Evolutionary conservation across 1,140 invertebrate species (phyloP), one percentile per base, ranked within the genome.

Genomic region (Ylistrum balloti): DNA sequence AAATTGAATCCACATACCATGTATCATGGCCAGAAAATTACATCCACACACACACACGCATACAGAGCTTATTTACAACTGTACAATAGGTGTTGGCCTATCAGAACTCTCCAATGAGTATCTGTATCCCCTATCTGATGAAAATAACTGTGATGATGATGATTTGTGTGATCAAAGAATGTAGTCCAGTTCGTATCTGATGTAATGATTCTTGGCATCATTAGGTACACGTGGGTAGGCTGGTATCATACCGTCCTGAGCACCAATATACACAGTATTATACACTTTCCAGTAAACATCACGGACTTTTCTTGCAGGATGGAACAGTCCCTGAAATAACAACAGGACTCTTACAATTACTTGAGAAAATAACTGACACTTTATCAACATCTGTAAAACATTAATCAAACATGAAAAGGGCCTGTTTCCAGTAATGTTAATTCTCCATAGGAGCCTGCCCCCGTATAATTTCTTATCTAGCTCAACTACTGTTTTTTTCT

Each of bases 251-350:
- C 99, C 98, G 97, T 99, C 99, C 97, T 99, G 99, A 35, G 99
- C 99, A 28, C 99, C 99, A 94, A 99, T 99, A 94, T 99, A 99
- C 22, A 99, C 97, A 1, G 99, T 99, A 97, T 99, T 99, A 96
- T 99, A 99, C 22, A 97, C 96, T 97, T 99, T 99, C 99, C 99
- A 99, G 96, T 99, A 99, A 0, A 99, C 99, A 96, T 99, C 99
- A 38, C 99, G 97, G 0, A 99, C 99, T 97, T 99, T 99, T 90
- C 99, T 97, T 15, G 99, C 99, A 15, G 99, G 99, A 97, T 99
- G 99, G 96, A 99, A 99, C 33, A 99, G 96, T 87, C 99, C 99
- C 98, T 99, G 96, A 89, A 97, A 95, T 85, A 86, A 41, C 33
- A 33, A 86, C 48, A 89, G 17, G 28, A 33, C 22, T 22, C n/a